Conservation (phyloP, 2,888 invertebrate species). For the Pemphredon lugubris region DNA sequence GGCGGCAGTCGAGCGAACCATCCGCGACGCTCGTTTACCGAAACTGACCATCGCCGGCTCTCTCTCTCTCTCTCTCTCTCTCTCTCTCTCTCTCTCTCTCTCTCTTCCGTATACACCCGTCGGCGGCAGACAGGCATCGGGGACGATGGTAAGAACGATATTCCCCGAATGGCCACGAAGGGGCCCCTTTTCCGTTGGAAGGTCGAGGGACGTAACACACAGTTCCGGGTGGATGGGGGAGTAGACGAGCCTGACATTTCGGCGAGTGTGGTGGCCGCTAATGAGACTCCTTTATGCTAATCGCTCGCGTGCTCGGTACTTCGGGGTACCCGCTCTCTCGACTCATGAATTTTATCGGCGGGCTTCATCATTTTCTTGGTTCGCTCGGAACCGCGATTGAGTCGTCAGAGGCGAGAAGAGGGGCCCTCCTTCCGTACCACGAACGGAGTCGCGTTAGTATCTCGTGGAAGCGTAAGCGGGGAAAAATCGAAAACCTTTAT, state of each 20-base stretch:
- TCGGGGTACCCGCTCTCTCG: slow-evolving; percentile 41
- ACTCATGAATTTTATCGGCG: slow-evolving; percentile 76
- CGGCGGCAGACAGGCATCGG: slow-evolving; percentile 21
- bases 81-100: no score
- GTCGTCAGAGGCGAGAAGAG: slow-evolving; percentile 57
- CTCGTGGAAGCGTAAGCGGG: slow-evolving; percentile 4
- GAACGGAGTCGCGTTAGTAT: slow-evolving; percentile 15
- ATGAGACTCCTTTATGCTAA: slow-evolving; percentile 77
- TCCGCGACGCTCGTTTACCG: no score
- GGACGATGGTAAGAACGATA: slow-evolving; percentile 39
- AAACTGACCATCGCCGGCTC: no score
- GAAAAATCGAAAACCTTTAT: slow-evolving; percentile 40
- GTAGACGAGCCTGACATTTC: slow-evolving; percentile 65
- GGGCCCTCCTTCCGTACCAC: slow-evolving; percentile 48
- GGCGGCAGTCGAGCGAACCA: no score
- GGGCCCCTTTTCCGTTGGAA: slow-evolving; percentile 43
- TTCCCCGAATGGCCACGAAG: slow-evolving; percentile 34
- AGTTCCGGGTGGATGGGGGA: slow-evolving; percentile 62
- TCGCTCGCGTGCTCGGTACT: slow-evolving; percentile 73
- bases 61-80: no score
- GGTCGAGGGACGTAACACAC: slow-evolving; percentile 38
- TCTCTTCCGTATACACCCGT: slow-evolving; percentile 15
- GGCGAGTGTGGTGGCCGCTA: slow-evolving; percentile 69
- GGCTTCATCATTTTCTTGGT: slow-evolving; percentile 71
- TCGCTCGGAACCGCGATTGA: slow-evolving; percentile 63